Evolutionary conservation across 2,797 vertebrate species (phyloP), one percentile per base, ranked within the genome.

Genomic region (Platyrinchus mystaceus): DNA sequence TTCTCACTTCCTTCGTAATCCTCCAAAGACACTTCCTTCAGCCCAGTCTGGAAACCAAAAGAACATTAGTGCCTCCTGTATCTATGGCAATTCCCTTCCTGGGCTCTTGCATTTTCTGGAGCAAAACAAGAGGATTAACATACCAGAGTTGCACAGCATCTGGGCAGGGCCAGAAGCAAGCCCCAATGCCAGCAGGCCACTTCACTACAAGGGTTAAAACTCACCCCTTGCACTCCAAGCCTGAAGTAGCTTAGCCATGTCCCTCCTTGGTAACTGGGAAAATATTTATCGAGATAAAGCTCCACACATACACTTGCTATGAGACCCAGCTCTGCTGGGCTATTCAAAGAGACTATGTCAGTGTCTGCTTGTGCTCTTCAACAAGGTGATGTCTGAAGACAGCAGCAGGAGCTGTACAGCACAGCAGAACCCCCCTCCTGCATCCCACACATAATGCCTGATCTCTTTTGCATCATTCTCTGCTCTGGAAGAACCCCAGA

Each of bases 1-100:
- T 99, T 98, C 93, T 99, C 98, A 2, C 97, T 97, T 91, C 95
- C 97, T 78, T 98, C 93, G 84, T 97, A 94, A 73, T 98, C 98
- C 78, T 98, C 98, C 64, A 97, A 77, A 27, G 97, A 97, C 59
- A 97, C 96, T 89, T 99, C 98, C 93, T 97, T 98, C 88, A 94
- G 85, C 55, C 92, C 97, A 92, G 96, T 87, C 98, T 98, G 90
- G 69, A 95, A 94, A 53, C 47, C 71, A 88, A 94, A 94, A 53
- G 73, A 88, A 84, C 39, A 11, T 96, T 93, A 96, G 91, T 94
- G 86, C 95, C 84, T 77, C 32, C 84, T 70, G 37, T 47, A 84
- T 56, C 64, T 79, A 62, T 36, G 56, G 39, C 67, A 90, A 22
- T 64, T 89, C 39, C 47, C 52, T 66, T 77, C n/a, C 43, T 21